Evolutionary conservation across 2,797 vertebrate genomes (phyloP).

Genomic region (Ispidina picta): DNA sequence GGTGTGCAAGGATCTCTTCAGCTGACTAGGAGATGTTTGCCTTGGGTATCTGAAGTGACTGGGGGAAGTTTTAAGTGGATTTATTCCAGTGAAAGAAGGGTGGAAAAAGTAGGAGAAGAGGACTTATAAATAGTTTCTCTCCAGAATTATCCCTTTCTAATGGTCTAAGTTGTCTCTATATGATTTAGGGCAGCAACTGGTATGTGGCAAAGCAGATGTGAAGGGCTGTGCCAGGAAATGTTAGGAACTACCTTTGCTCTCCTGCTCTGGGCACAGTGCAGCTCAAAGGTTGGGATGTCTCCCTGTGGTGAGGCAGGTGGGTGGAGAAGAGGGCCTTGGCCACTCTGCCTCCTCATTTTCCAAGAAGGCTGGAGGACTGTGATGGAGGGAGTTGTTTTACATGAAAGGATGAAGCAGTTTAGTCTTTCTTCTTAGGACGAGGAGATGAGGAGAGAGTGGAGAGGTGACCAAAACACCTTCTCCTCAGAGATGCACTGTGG

Average conservation of each 20-base stretch:
- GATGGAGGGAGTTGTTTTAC: background rate
- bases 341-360: background rate
- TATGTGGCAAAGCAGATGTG: fast-evolving
- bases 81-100: background rate
- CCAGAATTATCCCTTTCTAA: background rate
- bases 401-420: background rate
- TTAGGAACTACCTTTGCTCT: background rate
- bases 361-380: background rate
- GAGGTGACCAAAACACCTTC: background rate
- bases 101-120: background rate
- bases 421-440: background rate
- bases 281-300: background rate
- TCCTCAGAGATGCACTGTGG: background rate
- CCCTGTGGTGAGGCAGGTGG: fast-evolving
- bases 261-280: background rate
- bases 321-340: background rate
- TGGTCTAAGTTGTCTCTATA: background rate
- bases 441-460: background rate
- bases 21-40: background rate
- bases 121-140: background rate
- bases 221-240: background rate
- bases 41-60: background rate
- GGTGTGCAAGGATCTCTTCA: background rate
- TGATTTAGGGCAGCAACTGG: background rate
- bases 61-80: background rate